These are phyloP conservation scores for Mnemiopsis leidyi DNA, from an alignment of 37 sponge, comb jelly and placozoan genomes.

Conservation along the genomic window DNA sequence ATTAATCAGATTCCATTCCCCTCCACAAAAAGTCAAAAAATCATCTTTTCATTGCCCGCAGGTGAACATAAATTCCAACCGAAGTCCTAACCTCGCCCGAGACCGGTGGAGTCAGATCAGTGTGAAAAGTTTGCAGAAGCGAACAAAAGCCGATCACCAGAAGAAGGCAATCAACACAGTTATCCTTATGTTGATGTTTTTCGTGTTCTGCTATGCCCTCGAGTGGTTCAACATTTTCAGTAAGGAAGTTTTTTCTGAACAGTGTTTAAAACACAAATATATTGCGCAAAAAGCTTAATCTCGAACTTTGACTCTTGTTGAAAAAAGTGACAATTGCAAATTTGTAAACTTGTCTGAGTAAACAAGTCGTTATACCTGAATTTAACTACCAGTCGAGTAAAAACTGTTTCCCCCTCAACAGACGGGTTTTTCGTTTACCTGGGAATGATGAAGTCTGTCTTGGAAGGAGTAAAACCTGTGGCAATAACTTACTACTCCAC, in stretches of 20 bases:
- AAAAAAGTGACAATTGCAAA: too few relatives aligned
- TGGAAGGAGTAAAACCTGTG: neutral
- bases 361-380: too few relatives aligned
- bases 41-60: too few relatives aligned
- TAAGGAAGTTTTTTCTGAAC: neutral
- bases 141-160: conserved; percentile 35
- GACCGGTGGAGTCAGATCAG: conserved; percentile 52
- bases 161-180: conserved; percentile 52
- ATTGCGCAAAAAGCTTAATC: too few relatives aligned
- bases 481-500: neutral
- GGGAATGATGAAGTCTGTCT: neutral
- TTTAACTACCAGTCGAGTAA: too few relatives aligned
- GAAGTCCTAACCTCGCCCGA: neutral
- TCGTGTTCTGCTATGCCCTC: conserved; percentile 39
- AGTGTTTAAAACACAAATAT: too few relatives aligned
- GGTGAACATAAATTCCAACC: neutral
- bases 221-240: conserved; percentile 43
- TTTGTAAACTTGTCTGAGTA: too few relatives aligned
- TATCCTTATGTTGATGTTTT: conserved; percentile 21
- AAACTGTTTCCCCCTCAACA: too few relatives aligned
- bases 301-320: too few relatives aligned
- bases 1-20: too few relatives aligned
- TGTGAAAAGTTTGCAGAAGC: conserved; percentile 21
- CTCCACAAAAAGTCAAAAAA: too few relatives aligned
- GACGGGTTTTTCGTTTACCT: neutral